These are phyloP conservation scores for Botia almorhae DNA, from an alignment of 2,797 vertebrate species.

Conservation along the genomic window DNA sequence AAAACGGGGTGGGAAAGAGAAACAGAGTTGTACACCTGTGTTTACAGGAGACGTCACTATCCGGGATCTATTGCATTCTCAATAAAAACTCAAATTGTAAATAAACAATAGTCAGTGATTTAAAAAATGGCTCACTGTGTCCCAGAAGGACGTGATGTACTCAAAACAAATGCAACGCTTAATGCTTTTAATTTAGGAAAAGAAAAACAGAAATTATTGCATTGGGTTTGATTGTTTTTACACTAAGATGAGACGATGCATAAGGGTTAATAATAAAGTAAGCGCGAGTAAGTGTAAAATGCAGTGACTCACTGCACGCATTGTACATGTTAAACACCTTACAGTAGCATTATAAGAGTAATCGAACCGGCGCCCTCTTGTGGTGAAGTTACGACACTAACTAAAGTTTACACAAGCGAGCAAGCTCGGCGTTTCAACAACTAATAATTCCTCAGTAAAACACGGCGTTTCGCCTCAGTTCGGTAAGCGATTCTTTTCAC, in stretches of 20 bases:
- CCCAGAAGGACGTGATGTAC: background rate
- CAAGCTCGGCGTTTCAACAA: background rate
- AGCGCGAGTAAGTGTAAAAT: no score
- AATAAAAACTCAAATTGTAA: slow-evolving; percentile 16
- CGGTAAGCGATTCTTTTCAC: background rate
- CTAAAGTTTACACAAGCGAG: background rate
- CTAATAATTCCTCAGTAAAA: background rate
- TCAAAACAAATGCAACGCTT: no score
- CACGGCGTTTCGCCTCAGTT: background rate
- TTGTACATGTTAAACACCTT: background rate
- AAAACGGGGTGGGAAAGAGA: slow-evolving; percentile 8
- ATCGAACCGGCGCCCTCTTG: slow-evolving; percentile 36
- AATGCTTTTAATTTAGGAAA: no score
- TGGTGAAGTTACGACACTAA: slow-evolving; percentile 6
- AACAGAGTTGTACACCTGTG: slow-evolving; percentile 49
- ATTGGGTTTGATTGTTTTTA: background rate
- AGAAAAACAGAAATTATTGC: background rate
- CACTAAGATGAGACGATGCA: background rate
- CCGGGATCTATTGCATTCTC: slow-evolving; percentile 16
- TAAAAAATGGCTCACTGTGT: background rate
- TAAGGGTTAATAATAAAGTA: background rate
- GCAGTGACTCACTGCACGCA: background rate
- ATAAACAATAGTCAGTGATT: background rate
- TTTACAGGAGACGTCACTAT: slow-evolving; percentile 24
- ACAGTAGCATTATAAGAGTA: background rate